Evolutionary conservation across 2,888 invertebrate species (phyloP).

Genomic region (Hemicrepidius hirtus): DNA sequence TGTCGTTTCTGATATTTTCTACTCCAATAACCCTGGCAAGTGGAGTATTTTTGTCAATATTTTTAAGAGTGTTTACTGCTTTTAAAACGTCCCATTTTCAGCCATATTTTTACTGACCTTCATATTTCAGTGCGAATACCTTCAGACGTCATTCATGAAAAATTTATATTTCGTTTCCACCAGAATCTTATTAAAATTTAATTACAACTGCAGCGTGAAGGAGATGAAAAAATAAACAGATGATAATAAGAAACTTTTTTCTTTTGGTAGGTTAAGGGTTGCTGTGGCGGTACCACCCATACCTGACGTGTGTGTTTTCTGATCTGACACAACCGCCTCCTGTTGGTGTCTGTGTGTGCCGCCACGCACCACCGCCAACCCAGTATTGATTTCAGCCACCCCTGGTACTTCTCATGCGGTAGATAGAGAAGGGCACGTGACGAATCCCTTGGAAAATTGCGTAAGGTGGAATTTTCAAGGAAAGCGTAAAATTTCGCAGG

Average conservation of each 20-base stretch:
- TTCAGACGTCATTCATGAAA: background rate
- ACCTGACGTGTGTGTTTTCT: slow-evolving; percentile 36
- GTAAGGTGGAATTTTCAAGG: slow-evolving; percentile 40
- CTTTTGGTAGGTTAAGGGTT: background rate
- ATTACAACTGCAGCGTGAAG: slow-evolving; percentile 18
- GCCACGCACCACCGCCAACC: slow-evolving; percentile 49
- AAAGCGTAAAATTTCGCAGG: slow-evolving; percentile 35
- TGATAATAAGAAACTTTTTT: slow-evolving; percentile 3
- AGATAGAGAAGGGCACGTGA: slow-evolving; percentile 46
- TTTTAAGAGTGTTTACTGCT: background rate
- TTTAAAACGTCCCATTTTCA: background rate
- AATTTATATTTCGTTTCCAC: background rate
- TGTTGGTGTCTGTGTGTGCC: slow-evolving; percentile 44
- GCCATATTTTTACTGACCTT: background rate
- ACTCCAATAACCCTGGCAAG: slow-evolving; percentile 5
- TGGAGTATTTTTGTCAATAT: slow-evolving; percentile 13
- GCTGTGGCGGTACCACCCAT: slow-evolving; percentile 15
- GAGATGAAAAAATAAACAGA: background rate
- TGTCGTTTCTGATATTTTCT: slow-evolving; percentile 17
- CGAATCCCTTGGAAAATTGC: slow-evolving; percentile 37
- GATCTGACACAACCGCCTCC: slow-evolving; percentile 21
- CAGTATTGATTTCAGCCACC: slow-evolving; percentile 51
- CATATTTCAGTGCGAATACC: background rate
- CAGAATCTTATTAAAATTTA: slow-evolving; percentile 16
- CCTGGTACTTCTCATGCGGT: slow-evolving; percentile 37